These are phyloP conservation scores for Diachasma alloeum DNA, from an alignment of 1,140 invertebrate species.

Conservation along the genomic window DNA sequence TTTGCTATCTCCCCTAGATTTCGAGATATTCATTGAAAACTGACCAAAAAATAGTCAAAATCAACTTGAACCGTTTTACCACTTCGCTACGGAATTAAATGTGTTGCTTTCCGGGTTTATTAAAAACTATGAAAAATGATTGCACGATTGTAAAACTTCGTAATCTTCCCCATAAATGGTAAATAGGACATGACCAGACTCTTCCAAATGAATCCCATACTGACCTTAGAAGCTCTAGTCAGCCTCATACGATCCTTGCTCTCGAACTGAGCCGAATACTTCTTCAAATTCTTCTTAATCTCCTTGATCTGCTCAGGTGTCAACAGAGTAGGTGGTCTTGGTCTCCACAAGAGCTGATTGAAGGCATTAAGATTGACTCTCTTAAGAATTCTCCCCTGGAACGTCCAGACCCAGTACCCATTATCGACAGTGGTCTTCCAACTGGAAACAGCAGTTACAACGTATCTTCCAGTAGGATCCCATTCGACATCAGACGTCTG, in stretches of 20 bases:
- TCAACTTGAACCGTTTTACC: too few species aligned
- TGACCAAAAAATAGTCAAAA: too few species aligned
- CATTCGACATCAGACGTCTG: conserved; percentile 96
- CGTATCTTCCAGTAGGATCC: conserved; percentile 81
- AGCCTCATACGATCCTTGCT: conserved; percentile 93
- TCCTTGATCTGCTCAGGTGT: conserved; percentile 85
- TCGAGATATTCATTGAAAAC: too few species aligned
- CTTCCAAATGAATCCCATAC: conserved; percentile 15
- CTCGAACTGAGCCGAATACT: conserved; percentile 95
- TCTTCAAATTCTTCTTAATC: conserved; percentile 98
- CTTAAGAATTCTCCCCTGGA: conserved; percentile 89
- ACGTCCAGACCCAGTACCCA: conserved; percentile 96
- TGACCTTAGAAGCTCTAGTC: conserved; percentile 91
- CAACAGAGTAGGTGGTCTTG: conserved; percentile 88
- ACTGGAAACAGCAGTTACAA: conserved; percentile 92
- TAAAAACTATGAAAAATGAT: too few species aligned
- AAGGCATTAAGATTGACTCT: conserved; percentile 90
- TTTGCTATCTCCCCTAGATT: too few species aligned
- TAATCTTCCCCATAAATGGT: too few species aligned
- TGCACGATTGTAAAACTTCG: too few species aligned
- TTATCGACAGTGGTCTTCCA: conserved; percentile 98
- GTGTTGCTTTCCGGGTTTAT: too few species aligned
- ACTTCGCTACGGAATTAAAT: too few species aligned
- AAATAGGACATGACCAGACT: too few species aligned
- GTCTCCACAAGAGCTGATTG: conserved; percentile 96